Base-by-base conservation (phyloP, 1,140 invertebrate species). In the Drosophila sechellia region DNA sequence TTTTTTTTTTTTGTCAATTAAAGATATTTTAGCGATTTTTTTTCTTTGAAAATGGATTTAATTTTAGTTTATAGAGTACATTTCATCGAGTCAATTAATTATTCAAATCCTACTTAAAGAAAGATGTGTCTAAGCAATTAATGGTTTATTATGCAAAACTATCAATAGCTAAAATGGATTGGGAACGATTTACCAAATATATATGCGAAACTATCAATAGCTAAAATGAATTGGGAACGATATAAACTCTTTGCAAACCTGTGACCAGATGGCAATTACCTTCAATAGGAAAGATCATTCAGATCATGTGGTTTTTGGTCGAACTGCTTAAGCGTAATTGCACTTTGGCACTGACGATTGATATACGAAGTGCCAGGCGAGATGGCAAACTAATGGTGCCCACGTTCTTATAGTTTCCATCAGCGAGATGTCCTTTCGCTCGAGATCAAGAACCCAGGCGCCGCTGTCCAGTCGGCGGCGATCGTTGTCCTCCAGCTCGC, bases 361-460 rank as follows among this genome's bases (percentile, higher is more conserved):
- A 85, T 75, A 55, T 78, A 69, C 60, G 56, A 68, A 37, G 37
- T 15, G 79, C 8, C 40, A 25, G 37, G 52, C 43, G 43, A 74
- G 37, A 22, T 39, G 64, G 37, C 10, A 12, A 27, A 59, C 55
- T 64, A 78, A 74, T 77, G 34, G 40, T 11, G 13, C 20, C 11
- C 17, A 27, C 15, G 65, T 48, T 57, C 46, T 55, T 50, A n/a
- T 45, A 48, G 58, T 42, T 5, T 48, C 13, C 57, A 55, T 1
- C 40, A 56, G 60, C 54, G 77, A 46, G 49, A 92, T 92, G 92
- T 92, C 92, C 45, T 92, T 92, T 90, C 92, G 92, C 45, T 92
- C 92, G 63, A 84, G 92, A 76, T 61, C 92, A 50, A 87, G 90
- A 56, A 71, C 90, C 11, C 91, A 92, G 59, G 86, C 90, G 61